Conservation (phyloP, 1,140 invertebrate species). For the Cydia pomonella region DNA sequence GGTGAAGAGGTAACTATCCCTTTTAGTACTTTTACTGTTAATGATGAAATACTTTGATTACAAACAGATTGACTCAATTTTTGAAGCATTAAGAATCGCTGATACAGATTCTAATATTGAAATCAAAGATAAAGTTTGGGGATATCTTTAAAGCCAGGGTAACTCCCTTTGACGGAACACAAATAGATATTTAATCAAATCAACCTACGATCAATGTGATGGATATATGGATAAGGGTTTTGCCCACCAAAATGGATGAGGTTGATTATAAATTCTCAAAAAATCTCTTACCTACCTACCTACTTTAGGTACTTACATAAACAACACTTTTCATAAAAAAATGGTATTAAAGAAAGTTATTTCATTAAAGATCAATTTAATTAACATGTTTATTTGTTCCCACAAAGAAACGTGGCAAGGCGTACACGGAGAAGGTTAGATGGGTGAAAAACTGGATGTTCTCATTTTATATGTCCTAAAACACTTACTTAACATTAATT, state of each 20-base stretch:
- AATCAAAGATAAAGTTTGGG: too few species aligned
- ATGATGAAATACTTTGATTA: too few species aligned
- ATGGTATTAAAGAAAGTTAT: neutral
- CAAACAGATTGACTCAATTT: too few species aligned
- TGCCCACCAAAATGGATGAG: too few species aligned
- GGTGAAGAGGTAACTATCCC: constrained; percentile 84
- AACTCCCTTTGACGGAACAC: too few species aligned
- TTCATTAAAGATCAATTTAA: neutral
- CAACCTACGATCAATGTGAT: too few species aligned
- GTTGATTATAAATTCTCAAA: too few species aligned
- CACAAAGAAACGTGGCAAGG: constrained; percentile 78
- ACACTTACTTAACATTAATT: constrained; percentile 53
- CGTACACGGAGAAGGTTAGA: constrained; percentile 76
- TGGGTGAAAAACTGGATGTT: constrained; percentile 67
- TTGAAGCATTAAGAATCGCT: too few species aligned
- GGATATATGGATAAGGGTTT: too few species aligned
- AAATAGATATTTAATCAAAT: too few species aligned
- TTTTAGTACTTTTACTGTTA: constrained; percentile 21
- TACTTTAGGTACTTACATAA: neutral
- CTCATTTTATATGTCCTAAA: constrained; percentile 69
- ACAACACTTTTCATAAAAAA: neutral
- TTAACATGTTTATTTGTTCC: constrained; percentile 50
- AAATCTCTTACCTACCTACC: neutral
- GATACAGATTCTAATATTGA: too few species aligned
- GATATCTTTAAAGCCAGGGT: too few species aligned